Evolutionary conservation across 2,113 vertebrate genomes (phyloP), one percentile per base, ranked within the genome.

Genomic region (Crotalus viridis): DNA sequence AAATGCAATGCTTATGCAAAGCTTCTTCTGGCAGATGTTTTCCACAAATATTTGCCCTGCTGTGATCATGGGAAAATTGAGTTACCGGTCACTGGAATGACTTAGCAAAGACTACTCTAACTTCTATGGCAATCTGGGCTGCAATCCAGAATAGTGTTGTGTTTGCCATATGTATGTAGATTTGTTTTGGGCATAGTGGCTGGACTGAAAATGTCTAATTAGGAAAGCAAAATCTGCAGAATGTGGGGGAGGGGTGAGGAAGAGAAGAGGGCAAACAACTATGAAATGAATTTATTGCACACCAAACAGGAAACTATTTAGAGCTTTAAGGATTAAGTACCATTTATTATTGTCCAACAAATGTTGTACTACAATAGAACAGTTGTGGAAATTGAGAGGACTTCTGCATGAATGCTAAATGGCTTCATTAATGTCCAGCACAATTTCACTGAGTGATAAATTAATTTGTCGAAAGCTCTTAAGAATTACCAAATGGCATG

Each of bases 331-430:
- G 97, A 97, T 96, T 96, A 97, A 97, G 96, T 96, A 95, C 97
- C 96, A 95, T 97, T 97, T 97, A 97, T 97, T 97, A 97, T 96
- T 97, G 95, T 95, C 96, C 97, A 97, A 96, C 95, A 96, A 97
- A 97, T 93, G 96, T 91, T 93, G 96, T 94, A 92, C 96, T 95
- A 94, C 96, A 95, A 89, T 91, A 95, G 94, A 94, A 94, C 95
- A 94, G 95, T 97, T 96, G 95, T 95, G 95, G 95, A 94, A 96
- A 97, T 92, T 94, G 89, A 92, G 89, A 95, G 94, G 96, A 96
- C 93, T 96, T 96, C 94, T 57, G 94, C 52, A 86, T 96, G 96
- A 96, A 97, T 97, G 93, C 94, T 94, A 95, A 97, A 95, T 87
- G 95, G 94, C 92, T 96, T 96, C 96, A 93, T 95, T 96, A 96